A percentile compares a stretch with the other conserved stretches of the same genome.
Conservation (phyloP, 2,113 vertebrate genomes). For the Scytalopus superciliaris region DNA sequence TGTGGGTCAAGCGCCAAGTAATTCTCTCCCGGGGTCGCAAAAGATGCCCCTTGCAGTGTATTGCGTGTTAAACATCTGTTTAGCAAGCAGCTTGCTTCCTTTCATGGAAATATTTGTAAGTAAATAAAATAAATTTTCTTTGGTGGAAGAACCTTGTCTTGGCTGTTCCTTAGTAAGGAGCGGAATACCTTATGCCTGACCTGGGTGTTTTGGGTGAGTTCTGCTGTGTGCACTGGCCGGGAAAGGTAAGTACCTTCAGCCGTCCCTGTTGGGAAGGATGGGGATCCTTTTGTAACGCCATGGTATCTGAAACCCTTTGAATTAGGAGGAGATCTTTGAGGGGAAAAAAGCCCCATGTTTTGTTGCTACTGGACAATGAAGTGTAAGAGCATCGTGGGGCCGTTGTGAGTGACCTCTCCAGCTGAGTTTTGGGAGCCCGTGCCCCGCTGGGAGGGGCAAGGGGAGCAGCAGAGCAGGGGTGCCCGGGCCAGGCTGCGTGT, state of each 20-base stretch:
- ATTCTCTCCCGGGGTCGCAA: accelerated
- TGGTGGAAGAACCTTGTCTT: no score
- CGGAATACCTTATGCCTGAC: accelerated
- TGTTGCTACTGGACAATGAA: accelerated
- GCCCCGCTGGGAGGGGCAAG: not conserved
- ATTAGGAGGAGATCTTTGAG: no score
- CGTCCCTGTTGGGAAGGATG: accelerated
- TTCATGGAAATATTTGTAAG: no score
- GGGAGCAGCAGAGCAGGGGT: not conserved
- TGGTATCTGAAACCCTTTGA: accelerated
- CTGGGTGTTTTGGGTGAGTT: accelerated
- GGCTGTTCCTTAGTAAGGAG: no score
- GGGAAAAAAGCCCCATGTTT: accelerated
- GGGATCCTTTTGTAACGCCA: accelerated
- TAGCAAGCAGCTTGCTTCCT: accelerated
- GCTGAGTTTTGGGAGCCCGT: accelerated
- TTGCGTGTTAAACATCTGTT: accelerated
- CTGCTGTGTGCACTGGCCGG: no score
- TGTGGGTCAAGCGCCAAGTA: accelerated
- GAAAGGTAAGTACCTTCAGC: not conserved
- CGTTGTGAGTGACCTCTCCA: not conserved
- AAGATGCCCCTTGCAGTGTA: no score
- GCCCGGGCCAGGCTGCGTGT: accelerated
- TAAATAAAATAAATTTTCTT: not conserved
- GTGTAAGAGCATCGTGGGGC: not conserved